Evolutionary conservation across 2,797 vertebrate genomes (phyloP).

Genomic region (Peromyscus attwateri): DNA sequence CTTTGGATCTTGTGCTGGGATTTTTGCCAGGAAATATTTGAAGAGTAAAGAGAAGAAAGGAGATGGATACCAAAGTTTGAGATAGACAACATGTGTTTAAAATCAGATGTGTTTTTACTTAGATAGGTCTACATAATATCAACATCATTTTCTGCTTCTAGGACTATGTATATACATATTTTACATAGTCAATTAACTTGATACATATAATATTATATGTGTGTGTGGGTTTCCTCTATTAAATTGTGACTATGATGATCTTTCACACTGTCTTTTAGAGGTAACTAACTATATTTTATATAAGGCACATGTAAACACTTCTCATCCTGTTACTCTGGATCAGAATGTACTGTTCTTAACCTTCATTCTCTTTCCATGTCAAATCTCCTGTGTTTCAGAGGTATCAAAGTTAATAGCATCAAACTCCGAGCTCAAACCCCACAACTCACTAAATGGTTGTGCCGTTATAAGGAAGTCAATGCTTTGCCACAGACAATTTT

Average conservation of each 20-base stretch:
- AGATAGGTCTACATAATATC: neutral
- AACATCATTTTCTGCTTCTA: neutral
- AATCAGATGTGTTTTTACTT: neutral
- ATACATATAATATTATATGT: neutral
- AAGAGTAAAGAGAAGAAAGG: conserved; percentile 34
- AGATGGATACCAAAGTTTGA: neutral
- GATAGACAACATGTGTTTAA: neutral
- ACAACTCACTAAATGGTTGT: neutral
- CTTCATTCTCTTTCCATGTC: neutral
- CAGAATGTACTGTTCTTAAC: rapidly evolving
- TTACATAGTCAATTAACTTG: neutral
- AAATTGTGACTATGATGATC: neutral
- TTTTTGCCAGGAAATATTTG: conserved; percentile 69
- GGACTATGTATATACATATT: neutral
- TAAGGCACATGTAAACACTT: neutral
- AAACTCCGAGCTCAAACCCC: neutral
- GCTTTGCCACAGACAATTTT: neutral
- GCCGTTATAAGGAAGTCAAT: neutral
- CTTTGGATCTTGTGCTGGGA: neutral
- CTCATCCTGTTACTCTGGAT: neutral
- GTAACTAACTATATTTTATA: neutral
- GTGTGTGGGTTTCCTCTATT: neutral
- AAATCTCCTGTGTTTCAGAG: neutral
- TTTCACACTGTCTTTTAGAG: neutral
- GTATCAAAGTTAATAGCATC: neutral